Evolutionary conservation across 2,888 invertebrate genomes (phyloP).

Genomic region (Pristionchus fissidentatus): DNA sequence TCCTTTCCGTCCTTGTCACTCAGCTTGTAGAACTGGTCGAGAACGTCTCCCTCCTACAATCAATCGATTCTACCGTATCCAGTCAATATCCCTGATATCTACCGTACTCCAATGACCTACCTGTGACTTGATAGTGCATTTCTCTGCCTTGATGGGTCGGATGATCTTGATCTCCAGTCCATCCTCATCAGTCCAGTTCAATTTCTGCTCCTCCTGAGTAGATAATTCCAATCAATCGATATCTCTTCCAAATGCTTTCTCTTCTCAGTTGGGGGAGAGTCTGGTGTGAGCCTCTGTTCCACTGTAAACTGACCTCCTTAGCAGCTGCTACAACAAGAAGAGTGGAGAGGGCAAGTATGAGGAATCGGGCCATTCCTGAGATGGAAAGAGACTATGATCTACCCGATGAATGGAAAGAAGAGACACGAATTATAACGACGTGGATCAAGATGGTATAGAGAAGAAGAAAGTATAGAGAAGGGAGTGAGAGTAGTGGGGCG

Average conservation of each 20-base stretch:
- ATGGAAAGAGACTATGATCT: conserved; percentile 11
- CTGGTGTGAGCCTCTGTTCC: background rate
- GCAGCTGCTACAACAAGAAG: background rate
- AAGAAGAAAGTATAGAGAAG: conserved; percentile 6
- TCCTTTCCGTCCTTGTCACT: conserved; percentile 74
- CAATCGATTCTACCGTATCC: conserved; percentile 35
- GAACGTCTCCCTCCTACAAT: conserved; percentile 60
- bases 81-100: background rate
- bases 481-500: conserved; percentile 42
- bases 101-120: conserved; percentile 26
- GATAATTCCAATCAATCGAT: conserved; percentile 41
- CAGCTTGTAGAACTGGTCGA: conserved; percentile 74
- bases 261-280: conserved; percentile 9
- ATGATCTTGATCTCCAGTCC: conserved; percentile 70
- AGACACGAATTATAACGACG: background rate
- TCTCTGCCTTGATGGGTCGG: conserved; percentile 72
- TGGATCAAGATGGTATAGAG: conserved; percentile 40
- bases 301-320: conserved; percentile 46
- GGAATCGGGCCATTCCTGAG: conserved; percentile 45
- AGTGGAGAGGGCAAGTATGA: conserved; percentile 17
- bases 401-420: background rate
- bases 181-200: conserved; percentile 72
- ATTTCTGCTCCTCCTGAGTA: conserved; percentile 69
- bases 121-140: conserved; percentile 72
- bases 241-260: background rate